phyloP scores from a whole-genome alignment of 2,797 vertebrate genomes.

The Typhlichthys subterraneus region DNA sequence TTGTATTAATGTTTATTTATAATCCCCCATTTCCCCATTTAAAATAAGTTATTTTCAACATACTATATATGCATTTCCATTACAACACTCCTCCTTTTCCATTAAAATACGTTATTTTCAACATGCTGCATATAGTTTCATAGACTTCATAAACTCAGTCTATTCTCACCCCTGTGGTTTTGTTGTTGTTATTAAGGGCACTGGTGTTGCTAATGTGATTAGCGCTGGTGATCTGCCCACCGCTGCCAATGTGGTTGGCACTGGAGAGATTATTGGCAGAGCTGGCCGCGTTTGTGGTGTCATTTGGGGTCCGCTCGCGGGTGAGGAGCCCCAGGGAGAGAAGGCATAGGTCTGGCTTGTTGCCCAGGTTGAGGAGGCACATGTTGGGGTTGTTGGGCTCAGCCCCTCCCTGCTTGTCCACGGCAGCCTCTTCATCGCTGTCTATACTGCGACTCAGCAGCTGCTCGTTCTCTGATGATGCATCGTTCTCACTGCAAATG shows the following conservation, averaged over 20 bases:
- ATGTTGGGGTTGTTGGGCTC: slow-evolving; percentile 49
- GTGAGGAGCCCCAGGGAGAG: slow-evolving; percentile 91
- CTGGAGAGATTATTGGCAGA: slow-evolving; percentile 41
- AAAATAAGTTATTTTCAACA: too few relatives aligned
- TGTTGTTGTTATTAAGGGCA: slow-evolving; percentile 74
- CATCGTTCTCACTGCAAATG: slow-evolving; percentile 90
- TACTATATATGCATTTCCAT: too few relatives aligned
- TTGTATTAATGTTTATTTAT: not conserved
- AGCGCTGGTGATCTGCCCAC: slow-evolving; percentile 55
- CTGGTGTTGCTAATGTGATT: slow-evolving; percentile 68
- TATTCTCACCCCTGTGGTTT: slow-evolving; percentile 87
- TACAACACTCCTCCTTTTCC: too few relatives aligned
- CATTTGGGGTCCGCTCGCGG: slow-evolving; percentile 81
- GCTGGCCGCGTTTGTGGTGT: slow-evolving; percentile 29
- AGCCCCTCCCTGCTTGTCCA: slow-evolving; percentile 87
- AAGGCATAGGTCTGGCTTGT: slow-evolving; percentile 87
- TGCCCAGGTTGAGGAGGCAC: slow-evolving; percentile 65
- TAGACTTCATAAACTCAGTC: slow-evolving; percentile 18
- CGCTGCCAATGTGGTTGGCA: slow-evolving; percentile 59
- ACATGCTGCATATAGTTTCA: not conserved
- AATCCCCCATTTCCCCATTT: not conserved
- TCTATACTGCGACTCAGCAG: slow-evolving; percentile 95
- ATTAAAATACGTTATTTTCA: too few relatives aligned
- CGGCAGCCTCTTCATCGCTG: slow-evolving; percentile 92
- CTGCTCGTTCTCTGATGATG: slow-evolving; percentile 96